Evolutionary conservation across 2,797 vertebrate genomes (phyloP).

Genomic region (Cheirogaleus major): DNA sequence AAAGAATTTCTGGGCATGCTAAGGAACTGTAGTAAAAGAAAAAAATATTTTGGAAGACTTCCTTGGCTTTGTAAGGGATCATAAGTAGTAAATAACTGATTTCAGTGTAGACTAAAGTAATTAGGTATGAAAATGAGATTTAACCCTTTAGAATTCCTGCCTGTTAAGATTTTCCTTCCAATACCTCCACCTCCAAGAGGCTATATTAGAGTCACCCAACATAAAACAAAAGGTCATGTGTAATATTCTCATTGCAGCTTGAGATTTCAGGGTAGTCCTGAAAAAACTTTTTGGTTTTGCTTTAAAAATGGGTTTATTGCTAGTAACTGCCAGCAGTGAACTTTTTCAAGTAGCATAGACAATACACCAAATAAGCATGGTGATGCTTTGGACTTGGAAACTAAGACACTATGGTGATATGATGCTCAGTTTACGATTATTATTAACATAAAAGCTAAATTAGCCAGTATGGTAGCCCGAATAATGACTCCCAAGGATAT

Average conservation of each 20-base stretch:
- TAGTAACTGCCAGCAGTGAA: neutral
- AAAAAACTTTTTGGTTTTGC: neutral
- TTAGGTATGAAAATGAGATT: constrained; percentile 12
- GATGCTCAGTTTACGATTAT: neutral
- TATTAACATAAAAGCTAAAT: neutral
- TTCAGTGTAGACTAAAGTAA: neutral
- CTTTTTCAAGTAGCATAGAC: neutral
- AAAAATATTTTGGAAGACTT: neutral
- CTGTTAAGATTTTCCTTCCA: neutral
- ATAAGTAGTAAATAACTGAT: neutral
- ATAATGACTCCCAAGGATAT: neutral
- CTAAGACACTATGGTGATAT: neutral
- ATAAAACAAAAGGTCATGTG: neutral
- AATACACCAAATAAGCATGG: neutral
- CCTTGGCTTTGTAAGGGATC: constrained; percentile 22
- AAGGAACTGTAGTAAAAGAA: neutral
- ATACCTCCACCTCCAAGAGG: neutral
- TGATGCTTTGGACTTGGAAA: neutral
- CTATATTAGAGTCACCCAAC: neutral
- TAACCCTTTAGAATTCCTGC: constrained; percentile 1
- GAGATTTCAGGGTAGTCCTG: neutral
- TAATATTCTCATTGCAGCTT: neutral
- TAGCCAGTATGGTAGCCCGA: neutral
- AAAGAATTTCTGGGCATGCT: neutral
- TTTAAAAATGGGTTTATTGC: neutral